Percentiles rank a stretch among this genome's conserved stretches.
These are phyloP conservation scores for Labeo rohita DNA, from an alignment of 2,113 vertebrate species.

Conservation along the genomic window DNA sequence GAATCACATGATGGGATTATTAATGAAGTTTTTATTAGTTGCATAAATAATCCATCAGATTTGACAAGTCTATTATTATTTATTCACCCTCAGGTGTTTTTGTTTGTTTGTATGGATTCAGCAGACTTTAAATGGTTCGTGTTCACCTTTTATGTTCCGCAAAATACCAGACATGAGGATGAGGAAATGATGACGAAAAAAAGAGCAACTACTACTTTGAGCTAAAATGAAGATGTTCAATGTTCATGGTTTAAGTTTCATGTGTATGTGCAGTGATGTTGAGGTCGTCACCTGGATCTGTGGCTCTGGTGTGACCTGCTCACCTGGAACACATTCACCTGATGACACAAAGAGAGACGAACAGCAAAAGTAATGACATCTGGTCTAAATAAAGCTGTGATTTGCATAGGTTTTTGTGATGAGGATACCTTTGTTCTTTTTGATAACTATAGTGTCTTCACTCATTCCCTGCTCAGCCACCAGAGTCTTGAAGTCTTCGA, in stretches of 20 bases:
- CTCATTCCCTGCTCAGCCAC: constrained; percentile 79
- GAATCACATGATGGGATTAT: not conserved
- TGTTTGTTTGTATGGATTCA: not conserved
- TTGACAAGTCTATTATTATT: not conserved
- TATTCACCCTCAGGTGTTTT: not conserved
- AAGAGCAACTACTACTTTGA: not conserved
- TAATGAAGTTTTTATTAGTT: constrained; percentile 24
- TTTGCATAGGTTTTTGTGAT: not conserved
- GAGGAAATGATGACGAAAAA: not conserved
- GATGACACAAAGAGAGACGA: constrained; percentile 10
- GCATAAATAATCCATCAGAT: not conserved
- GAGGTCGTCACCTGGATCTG: constrained; percentile 60
- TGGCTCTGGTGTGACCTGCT: constrained; percentile 54
- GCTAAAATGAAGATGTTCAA: too few species aligned
- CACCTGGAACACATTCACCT: constrained; percentile 85
- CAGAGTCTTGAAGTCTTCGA: constrained; percentile 81
- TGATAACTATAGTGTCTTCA: constrained; percentile 69
- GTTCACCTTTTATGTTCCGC: too few species aligned
- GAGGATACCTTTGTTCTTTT: constrained; percentile 80
- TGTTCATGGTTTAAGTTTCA: not conserved
- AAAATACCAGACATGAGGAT: not conserved
- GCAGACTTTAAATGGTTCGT: not conserved
- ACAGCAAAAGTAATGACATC: not conserved
- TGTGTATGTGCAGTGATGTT: not conserved
- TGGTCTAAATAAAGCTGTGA: not conserved